Percentiles rank a stretch among this genome's conserved stretches.
Evolutionary conservation across 2,797 vertebrate species (phyloP).

Genomic region (Ctenopoma multispine): DNA sequence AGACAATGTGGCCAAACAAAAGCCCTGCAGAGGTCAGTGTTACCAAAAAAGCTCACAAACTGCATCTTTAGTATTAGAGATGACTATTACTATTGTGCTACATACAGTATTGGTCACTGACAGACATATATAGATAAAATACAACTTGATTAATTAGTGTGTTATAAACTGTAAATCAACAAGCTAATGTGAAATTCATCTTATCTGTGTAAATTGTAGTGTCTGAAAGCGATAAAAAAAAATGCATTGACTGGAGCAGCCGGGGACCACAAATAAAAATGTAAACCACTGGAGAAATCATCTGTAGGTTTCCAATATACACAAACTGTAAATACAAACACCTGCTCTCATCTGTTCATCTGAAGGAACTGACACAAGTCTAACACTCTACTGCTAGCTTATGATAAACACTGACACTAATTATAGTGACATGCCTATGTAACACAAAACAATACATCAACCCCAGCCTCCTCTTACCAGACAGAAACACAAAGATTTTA

Average conservation of each 20-base stretch:
- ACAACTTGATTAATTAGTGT: slow-evolving; percentile 70
- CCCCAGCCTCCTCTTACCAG: slow-evolving; percentile 65
- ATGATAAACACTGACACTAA: slow-evolving; percentile 74
- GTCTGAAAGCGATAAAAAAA: slow-evolving; percentile 73
- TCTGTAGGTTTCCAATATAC: slow-evolving; percentile 58
- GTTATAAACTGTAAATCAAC: slow-evolving; percentile 73
- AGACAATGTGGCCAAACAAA: slow-evolving; percentile 36
- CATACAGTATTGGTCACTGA: slow-evolving; percentile 78
- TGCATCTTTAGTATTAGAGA: slow-evolving; percentile 62
- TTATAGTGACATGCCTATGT: slow-evolving; percentile 81
- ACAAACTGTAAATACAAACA: slow-evolving; percentile 67
- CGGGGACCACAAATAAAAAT: slow-evolving; percentile 38
- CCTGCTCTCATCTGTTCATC: slow-evolving; percentile 65
- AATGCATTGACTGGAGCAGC: slow-evolving; percentile 64
- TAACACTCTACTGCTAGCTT: slow-evolving; percentile 74
- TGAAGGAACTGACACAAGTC: slow-evolving; percentile 63
- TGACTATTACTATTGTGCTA: slow-evolving; percentile 78
- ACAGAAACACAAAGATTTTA: slow-evolving; percentile 74
- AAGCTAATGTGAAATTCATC: slow-evolving; percentile 67
- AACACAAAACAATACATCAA: slow-evolving; percentile 74
- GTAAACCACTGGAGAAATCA: slow-evolving; percentile 56
- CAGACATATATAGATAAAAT: slow-evolving; percentile 71
- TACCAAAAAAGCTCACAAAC: slow-evolving; percentile 59
- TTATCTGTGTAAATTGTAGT: slow-evolving; percentile 66
- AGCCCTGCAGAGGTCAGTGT: slow-evolving; percentile 33